Conservation (phyloP, 2,797 vertebrate genomes). For the Crocodylus rhombifer region DNA sequence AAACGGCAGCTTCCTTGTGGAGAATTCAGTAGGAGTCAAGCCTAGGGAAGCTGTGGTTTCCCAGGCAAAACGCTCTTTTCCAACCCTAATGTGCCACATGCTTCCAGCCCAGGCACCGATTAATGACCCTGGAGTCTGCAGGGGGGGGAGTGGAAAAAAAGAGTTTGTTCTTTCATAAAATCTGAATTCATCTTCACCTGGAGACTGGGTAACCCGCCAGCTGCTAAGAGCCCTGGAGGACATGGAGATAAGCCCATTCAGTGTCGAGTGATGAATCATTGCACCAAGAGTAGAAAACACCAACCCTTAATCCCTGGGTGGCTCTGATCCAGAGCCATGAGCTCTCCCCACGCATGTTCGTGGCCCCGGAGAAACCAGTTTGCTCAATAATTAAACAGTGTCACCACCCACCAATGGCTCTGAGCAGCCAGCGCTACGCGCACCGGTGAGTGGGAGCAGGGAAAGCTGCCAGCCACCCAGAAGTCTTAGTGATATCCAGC, state of each 20-base stretch:
- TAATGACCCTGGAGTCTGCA: fast-evolving
- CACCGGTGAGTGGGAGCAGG: neutral
- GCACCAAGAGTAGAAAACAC: neutral
- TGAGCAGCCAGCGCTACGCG: too few relatives aligned
- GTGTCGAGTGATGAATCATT: neutral
- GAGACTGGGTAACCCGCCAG: neutral
- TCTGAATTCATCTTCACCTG: neutral
- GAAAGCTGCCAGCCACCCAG: too few relatives aligned
- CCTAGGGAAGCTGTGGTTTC: fast-evolving
- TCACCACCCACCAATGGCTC: too few relatives aligned
- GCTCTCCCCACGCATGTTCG: neutral
- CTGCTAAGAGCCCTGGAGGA: conserved; percentile 25
- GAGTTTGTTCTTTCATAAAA: fast-evolving
- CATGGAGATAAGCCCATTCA: conserved; percentile 17
- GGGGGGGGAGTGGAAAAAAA: neutral
- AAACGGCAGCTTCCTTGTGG: too few relatives aligned
- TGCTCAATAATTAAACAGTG: fast-evolving
- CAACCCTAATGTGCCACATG: neutral
- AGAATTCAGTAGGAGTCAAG: neutral
- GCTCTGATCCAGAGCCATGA: fast-evolving
- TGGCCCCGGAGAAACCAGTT: neutral
- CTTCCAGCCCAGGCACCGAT: neutral
- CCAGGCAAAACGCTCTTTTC: neutral
- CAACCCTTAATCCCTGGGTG: neutral
- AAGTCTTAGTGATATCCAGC: neutral